Evolutionary conservation across 2,113 vertebrate genomes (phyloP), one percentile per base, ranked within the genome.

Genomic region (Glaucidium brasilianum): DNA sequence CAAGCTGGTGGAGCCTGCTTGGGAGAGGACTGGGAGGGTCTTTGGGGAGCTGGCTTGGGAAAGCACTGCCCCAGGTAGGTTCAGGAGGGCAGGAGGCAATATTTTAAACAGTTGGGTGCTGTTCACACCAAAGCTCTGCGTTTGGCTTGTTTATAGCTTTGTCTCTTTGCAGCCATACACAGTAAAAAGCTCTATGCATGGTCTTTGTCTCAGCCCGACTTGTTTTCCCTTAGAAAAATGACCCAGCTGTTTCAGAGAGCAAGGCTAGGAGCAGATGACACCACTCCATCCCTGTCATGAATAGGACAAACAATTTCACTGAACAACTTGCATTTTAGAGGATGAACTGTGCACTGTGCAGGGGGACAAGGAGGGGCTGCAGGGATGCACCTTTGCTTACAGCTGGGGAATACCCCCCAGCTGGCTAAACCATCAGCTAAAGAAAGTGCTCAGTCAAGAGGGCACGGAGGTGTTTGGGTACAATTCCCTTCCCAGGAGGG

Each of bases 241-340:
- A 22, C 18, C 29, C 91, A 91, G 95, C 73, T 96, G 94, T 79
- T 95, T 62, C 73, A 82, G 91, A 76, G 68, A 84, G 88, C 35
- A 32, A 26, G 50, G 50, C 82, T 49, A 20, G 45, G 56, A 53
- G 76, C 86, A 91, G 91, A 79, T 20, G 69, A 92, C 79, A 60
- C 77, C 3, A 29, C 53, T 76, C 69, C 8, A 1, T 75, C 77
- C 60, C 58, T 18, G 35, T 3, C 49, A 85, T 4, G 58, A 91
- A 27, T 56, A 45, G 55, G 49, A 94, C 23, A 56, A 85, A 59
- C 0, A 1, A 76, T 82, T 76, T 73, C 82, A 68, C 25, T 7
- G 23, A 53, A 32, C 45, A 30, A 2, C 52, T 59, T 9, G 39
- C 2, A 3, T 29, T 71, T 68, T 29, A 25, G 49, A 85, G 64